Conservation (phyloP, 53 echinoderm and acorn worm genomes). For the Stichopus horrens region DNA sequence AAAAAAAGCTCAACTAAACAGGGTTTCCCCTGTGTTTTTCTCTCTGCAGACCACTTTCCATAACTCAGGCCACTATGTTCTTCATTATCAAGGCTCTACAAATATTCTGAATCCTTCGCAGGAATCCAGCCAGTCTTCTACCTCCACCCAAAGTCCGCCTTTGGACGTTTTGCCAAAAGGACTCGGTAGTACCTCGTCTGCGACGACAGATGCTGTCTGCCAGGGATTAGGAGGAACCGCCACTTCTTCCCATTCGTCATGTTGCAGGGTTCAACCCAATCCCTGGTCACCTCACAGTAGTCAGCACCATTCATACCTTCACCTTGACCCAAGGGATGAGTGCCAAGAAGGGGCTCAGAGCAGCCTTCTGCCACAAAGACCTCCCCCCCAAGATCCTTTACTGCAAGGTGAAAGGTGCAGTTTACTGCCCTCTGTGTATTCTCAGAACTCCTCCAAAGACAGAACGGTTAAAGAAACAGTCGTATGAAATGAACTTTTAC, state of each 20-base stretch:
- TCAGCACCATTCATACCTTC: background rate
- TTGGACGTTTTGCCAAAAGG: background rate
- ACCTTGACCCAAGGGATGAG: background rate
- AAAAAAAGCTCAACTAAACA: no score
- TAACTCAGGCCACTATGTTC: constrained; percentile 32
- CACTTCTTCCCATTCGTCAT: background rate
- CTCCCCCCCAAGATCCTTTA: background rate
- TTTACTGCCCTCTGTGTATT: background rate
- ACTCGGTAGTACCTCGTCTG: background rate
- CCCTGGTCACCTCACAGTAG: background rate
- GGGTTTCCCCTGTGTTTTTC: background rate
- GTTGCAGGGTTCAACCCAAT: no score
- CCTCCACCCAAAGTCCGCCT: constrained; percentile 35
- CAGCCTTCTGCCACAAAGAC: background rate
- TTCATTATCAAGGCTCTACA: constrained; percentile 2
- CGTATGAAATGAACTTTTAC: constrained; percentile 18
- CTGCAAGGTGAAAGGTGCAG: constrained; percentile 11
- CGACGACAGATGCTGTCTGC: background rate
- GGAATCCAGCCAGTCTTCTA: constrained; percentile 44
- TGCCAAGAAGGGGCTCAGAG: background rate
- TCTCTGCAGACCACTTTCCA: constrained; percentile 27
- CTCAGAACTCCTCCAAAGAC: constrained; percentile 5
- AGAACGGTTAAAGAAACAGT: constrained; percentile 18
- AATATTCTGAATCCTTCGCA: constrained; percentile 27
- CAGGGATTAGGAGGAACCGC: background rate